Evolutionary conservation across 2,888 invertebrate species (phyloP), one percentile per base, ranked within the genome.

Genomic region (Xanthia icteritia): DNA sequence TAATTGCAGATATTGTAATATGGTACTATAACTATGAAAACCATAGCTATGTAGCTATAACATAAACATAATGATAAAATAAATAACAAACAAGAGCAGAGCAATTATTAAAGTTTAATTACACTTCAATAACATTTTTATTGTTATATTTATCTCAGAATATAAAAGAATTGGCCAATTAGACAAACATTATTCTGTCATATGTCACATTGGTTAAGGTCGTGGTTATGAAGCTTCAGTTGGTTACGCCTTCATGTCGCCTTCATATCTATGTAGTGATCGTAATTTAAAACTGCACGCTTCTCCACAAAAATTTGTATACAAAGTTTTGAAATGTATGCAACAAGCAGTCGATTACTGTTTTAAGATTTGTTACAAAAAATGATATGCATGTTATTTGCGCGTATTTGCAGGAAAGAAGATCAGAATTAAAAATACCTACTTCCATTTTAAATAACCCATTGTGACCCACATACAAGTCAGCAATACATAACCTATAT

Each of bases 151-250:
- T 31, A 56, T 56, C 39, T 15, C 8, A 31, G 39, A 73, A 70
- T 69, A 56, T 8, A 70, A 73, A 76, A 76, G 1, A 73, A 82
- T 68, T 73, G 83, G 15, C 42, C 64, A 82, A 82, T 83, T 85
- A 71, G 11, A 71, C 15, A n/a, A 36, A 42, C 23, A 64, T 67
- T 58, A 54, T 31, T 27, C 68, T 13, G 11, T 17, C 51, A 51
- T 15, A 61, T 73, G 60, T 71, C 68, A 54, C 23, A 15, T 31
- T 68, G 58, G n/a, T 20, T 23, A 58, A 82, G 63, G 58, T 45
- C 51, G 36, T 51, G 48, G 27, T 77, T 61, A 51, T 64, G 20
- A 51, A 56, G 54, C 11, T 66, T 66, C 15, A 36, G 39, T 17
- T 51, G 20, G 51, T 51, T 17, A 27, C 15, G n/a, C n/a, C n/a